phyloP scores from a whole-genome alignment of 2,888 invertebrate species.

The Disparrhopalites patrizii region DNA sequence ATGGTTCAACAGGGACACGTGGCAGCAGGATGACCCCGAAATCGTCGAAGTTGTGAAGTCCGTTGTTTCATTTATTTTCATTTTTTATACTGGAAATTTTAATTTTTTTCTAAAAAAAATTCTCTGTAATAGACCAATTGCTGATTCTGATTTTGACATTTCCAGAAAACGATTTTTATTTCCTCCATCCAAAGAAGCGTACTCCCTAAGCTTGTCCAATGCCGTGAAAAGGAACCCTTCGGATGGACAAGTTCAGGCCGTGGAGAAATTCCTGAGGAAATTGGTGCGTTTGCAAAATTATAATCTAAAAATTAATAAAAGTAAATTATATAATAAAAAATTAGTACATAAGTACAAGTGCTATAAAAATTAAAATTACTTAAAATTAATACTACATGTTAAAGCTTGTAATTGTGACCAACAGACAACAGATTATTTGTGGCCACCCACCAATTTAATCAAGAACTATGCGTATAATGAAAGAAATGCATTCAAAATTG shows the following conservation, averaged over 20 bases:
- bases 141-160: not conserved
- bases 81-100: too few relatives aligned
- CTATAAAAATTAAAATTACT: too few relatives aligned
- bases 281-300: not conserved
- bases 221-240: conserved; percentile 19
- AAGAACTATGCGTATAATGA: too few relatives aligned
- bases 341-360: not conserved
- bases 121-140: too few relatives aligned
- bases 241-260: conserved; percentile 24
- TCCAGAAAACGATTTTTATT: conserved; percentile 12
- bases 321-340: not conserved
- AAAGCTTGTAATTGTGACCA: not conserved
- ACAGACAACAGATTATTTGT: not conserved
- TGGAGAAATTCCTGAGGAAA: conserved; percentile 16
- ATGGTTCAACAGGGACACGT: conserved; percentile 20
- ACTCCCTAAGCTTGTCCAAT: conserved; percentile 9
- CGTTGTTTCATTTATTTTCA: not conserved
- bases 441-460: too few relatives aligned
- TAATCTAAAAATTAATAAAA: too few relatives aligned
- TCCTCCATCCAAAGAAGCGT: conserved; percentile 11
- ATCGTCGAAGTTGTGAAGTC: conserved; percentile 13
- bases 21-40: conserved; percentile 18
- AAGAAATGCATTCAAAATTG: too few relatives aligned
- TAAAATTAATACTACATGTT: not conserved
- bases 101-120: too few relatives aligned